These are phyloP conservation scores for Diorhabda sublineata DNA, from an alignment of 1,140 invertebrate genomes.

Conservation along the genomic window DNA sequence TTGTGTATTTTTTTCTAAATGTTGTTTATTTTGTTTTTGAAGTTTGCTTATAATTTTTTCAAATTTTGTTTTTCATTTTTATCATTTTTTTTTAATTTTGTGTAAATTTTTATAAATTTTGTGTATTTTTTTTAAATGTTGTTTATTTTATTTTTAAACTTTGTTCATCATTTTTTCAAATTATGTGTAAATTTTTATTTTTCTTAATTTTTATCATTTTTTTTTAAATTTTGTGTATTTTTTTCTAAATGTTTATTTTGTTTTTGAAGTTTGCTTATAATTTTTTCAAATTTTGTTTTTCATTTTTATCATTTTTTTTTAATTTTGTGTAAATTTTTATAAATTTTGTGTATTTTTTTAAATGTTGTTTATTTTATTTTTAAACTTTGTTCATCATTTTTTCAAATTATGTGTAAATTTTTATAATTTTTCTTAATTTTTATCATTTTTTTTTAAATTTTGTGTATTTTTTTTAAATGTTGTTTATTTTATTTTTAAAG, in stretches of 20 bases:
- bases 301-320: neutral
- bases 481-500: neutral
- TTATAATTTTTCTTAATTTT: neutral
- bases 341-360: neutral
- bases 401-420: neutral
- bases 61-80: neutral
- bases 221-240: too few species aligned
- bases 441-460: neutral
- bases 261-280: neutral
- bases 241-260: neutral
- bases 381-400: neutral
- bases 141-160: neutral
- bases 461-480: neutral
- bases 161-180: neutral
- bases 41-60: neutral
- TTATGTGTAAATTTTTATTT: too few species aligned
- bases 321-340: slow-evolving; percentile 2
- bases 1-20: too few species aligned
- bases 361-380: too few species aligned
- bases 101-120: neutral
- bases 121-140: neutral
- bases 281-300: neutral
- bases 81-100: neutral
- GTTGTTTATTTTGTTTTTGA: neutral
- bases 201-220: too few species aligned